phyloP scores from a whole-genome alignment of 23 tunicate genomes.

The Halocynthia aurantium region DNA sequence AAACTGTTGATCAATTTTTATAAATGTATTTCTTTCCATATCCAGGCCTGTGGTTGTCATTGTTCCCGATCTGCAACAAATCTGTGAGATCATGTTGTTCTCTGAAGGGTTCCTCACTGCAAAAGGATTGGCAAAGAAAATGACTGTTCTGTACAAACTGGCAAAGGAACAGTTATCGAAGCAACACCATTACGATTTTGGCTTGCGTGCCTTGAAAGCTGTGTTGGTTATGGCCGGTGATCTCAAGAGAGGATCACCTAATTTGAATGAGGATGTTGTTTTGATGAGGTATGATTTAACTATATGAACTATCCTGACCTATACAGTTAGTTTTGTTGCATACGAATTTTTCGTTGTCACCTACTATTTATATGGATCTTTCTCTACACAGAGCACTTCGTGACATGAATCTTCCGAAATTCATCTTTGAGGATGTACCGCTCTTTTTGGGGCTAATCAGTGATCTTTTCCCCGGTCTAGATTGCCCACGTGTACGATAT shows the following conservation, averaged over 20 bases:
- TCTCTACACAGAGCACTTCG: conserved; percentile 80
- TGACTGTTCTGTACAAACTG: conserved; percentile 96
- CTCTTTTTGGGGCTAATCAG: conserved; percentile 91
- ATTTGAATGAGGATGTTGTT: conserved; percentile 90
- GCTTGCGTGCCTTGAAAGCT: conserved; percentile 94
- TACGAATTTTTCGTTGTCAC: background rate
- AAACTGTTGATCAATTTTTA: background rate
- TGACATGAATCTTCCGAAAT: conserved; percentile 98
- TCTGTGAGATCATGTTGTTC: conserved; percentile 98
- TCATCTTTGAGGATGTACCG: conserved; percentile 96
- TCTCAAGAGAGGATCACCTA: conserved; percentile 92
- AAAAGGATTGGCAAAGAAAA: conserved; percentile 90
- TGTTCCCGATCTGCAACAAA: conserved; percentile 97
- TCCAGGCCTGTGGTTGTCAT: conserved; percentile 95
- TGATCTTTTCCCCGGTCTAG: conserved; percentile 97
- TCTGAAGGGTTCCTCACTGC: conserved; percentile 97
- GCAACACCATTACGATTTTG: conserved; percentile 99
- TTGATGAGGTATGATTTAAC: conserved; percentile 62
- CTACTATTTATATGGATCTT: background rate
- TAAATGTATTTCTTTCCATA: background rate
- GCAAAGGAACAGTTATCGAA: conserved; percentile 97
- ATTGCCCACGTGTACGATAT: conserved; percentile 93
- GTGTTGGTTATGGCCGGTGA: conserved; percentile 99
- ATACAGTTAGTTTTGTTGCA: background rate
- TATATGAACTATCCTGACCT: background rate